Percentiles rank a stretch among this genome's conserved stretches.
Conservation (phyloP, 1,140 invertebrate species). For the Drosophila lacteicornis region DNA sequence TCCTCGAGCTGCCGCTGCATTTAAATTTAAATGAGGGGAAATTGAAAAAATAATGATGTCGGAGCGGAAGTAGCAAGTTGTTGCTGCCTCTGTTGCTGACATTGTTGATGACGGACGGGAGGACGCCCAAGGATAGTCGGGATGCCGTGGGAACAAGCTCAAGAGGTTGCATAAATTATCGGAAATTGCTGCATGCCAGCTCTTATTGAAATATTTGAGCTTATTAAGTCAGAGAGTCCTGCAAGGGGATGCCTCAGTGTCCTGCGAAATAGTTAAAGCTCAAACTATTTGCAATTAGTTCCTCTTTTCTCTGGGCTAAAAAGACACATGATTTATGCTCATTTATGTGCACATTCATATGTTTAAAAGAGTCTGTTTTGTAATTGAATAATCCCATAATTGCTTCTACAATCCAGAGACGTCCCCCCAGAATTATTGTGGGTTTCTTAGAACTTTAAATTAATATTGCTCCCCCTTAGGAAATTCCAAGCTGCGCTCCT, state of each 20-base stretch:
- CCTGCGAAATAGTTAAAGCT: slow-evolving; percentile 11
- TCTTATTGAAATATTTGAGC: slow-evolving; percentile 73
- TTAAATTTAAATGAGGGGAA: slow-evolving; percentile 75
- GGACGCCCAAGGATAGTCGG: neutral
- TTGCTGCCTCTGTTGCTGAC: slow-evolving; percentile 48
- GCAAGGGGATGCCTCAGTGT: neutral
- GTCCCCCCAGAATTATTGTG: neutral
- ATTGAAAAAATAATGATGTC: slow-evolving; percentile 82
- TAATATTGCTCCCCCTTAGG: neutral
- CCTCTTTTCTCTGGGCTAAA: neutral
- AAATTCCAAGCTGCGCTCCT: slow-evolving; percentile 6
- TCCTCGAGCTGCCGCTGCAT: slow-evolving; percentile 29
- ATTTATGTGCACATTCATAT: slow-evolving; percentile 46
- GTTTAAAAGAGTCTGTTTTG: slow-evolving; percentile 31
- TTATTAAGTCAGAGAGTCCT: slow-evolving; percentile 17
- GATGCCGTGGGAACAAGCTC: slow-evolving; percentile 6
- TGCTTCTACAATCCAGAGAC: slow-evolving; percentile 29
- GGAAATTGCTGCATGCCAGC: slow-evolving; percentile 70
- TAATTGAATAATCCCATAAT: slow-evolving; percentile 63
- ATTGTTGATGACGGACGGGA: slow-evolving; percentile 35
- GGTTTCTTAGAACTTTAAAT: neutral
- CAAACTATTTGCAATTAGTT: slow-evolving; percentile 36
- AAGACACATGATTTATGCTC: slow-evolving; percentile 67
- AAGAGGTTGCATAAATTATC: slow-evolving; percentile 68
- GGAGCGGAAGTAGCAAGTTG: slow-evolving; percentile 38